Evolutionary conservation across 2,113 vertebrate genomes (phyloP).

Genomic region (Ovibos moschatus): DNA sequence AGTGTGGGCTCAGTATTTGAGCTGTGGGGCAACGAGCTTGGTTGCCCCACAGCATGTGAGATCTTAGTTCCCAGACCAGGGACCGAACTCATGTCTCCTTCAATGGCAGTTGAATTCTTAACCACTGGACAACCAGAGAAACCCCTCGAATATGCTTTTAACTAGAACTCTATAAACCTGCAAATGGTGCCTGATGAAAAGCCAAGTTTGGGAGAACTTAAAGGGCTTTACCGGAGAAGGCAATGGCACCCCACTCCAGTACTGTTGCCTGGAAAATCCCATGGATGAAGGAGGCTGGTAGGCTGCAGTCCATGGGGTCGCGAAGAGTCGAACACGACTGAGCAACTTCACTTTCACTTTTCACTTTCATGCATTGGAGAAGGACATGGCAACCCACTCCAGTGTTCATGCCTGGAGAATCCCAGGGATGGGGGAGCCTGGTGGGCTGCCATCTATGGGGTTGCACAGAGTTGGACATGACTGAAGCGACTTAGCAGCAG

Average conservation of each 20-base stretch:
- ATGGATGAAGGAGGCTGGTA: no score
- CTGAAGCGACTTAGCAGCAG: no score
- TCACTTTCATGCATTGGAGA: no score
- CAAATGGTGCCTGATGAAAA: background rate
- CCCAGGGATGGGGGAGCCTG: no score
- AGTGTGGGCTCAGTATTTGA: background rate
- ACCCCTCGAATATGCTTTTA: background rate
- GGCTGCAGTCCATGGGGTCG: no score
- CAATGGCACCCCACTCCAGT: no score
- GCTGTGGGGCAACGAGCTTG: background rate
- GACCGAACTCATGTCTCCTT: background rate
- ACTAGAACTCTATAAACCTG: background rate
- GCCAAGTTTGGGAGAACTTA: background rate
- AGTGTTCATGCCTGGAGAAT: no score
- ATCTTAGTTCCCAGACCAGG: background rate
- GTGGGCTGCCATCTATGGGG: no score
- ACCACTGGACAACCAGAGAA: background rate
- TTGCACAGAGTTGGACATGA: no score
- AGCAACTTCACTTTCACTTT: no score
- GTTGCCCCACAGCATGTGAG: background rate
- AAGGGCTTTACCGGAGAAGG: background rate
- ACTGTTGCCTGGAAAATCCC: no score
- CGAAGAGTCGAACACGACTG: accelerated
- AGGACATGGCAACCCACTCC: no score
- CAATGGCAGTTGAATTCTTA: background rate